Percentiles rank a stretch among this genome's conserved stretches.
Conservation (phyloP, 2,888 invertebrate species). For the Eristalis intricaria region DNA sequence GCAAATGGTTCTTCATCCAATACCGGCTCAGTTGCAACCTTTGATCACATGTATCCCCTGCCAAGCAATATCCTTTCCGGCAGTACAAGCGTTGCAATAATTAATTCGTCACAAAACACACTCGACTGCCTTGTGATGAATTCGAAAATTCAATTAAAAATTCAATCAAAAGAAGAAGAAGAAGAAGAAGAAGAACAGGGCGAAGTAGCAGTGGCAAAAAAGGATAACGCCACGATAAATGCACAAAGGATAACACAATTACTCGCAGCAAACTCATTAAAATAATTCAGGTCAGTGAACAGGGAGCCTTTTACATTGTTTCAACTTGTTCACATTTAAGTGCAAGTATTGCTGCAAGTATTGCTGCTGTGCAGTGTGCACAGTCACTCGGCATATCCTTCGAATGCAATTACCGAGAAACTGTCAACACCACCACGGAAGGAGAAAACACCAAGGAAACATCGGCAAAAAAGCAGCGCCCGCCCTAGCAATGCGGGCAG, state of each 20-base stretch:
- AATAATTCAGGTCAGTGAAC: constrained; percentile 59
- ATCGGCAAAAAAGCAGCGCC: neutral
- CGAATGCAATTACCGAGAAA: constrained; percentile 35
- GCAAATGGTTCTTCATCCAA: no score
- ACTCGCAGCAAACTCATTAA: constrained; percentile 54
- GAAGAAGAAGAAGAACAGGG: neutral
- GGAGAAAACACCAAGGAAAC: neutral
- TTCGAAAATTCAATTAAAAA: constrained; percentile 47
- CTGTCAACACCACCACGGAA: neutral
- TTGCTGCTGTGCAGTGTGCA: neutral
- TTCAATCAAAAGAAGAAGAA: constrained; percentile 22
- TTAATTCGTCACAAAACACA: constrained; percentile 22
- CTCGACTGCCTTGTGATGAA: constrained; percentile 4
- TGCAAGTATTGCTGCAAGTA: constrained; percentile 1
- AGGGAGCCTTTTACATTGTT: constrained; percentile 43
- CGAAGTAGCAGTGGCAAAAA: neutral
- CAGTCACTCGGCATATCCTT: constrained; percentile 25
- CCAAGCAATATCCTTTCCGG: neutral
- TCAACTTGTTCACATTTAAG: constrained; percentile 25
- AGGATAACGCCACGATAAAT: constrained; percentile 32
- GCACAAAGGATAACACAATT: constrained; percentile 57
- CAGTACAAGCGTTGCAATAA: neutral
- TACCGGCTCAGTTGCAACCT: neutral
- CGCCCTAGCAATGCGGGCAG: constrained; percentile 2
- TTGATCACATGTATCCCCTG: neutral